Evolutionary conservation across 2,113 vertebrate genomes (phyloP).

Genomic region (Hippocampus guttulatus): DNA sequence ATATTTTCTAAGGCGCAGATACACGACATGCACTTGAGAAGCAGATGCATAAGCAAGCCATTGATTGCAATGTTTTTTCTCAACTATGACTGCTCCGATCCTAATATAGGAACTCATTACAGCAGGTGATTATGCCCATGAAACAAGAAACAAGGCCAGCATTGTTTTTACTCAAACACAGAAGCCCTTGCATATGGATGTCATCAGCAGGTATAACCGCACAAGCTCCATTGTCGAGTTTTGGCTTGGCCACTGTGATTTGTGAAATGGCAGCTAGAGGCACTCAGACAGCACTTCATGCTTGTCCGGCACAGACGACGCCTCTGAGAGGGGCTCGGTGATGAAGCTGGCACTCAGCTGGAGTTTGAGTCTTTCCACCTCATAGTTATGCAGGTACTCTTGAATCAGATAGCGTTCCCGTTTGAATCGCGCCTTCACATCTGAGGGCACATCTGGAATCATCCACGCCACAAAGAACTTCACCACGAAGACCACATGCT

Average conservation of each 20-base stretch:
- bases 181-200: slow-evolving; percentile 32
- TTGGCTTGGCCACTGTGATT: slow-evolving; percentile 6
- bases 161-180: slow-evolving; percentile 11
- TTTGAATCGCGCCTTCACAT: slow-evolving; percentile 86
- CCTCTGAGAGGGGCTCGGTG: slow-evolving; percentile 66
- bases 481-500: slow-evolving; percentile 94
- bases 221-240: slow-evolving; percentile 3
- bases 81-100: slow-evolving; percentile 16
- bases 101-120: slow-evolving; percentile 37
- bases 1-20: slow-evolving; percentile 21
- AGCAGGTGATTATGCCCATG: slow-evolving; percentile 16
- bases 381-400: slow-evolving; percentile 88
- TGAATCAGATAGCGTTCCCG: slow-evolving; percentile 89
- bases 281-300: slow-evolving; percentile 72
- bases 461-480: slow-evolving; percentile 96
- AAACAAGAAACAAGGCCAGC: slow-evolving; percentile 16
- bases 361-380: slow-evolving; percentile 82
- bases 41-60: slow-evolving; percentile 12
- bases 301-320: slow-evolving; percentile 68
- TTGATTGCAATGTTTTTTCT: slow-evolving; percentile 11
- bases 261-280: slow-evolving; percentile 49
- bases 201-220: slow-evolving; percentile 2
- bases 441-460: slow-evolving; percentile 91
- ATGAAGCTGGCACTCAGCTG: slow-evolving; percentile 73
- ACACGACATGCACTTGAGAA: not conserved